A percentile compares a stretch with the other conserved stretches of the same genome.
phyloP scores from a whole-genome alignment of 2,888 invertebrate species.

The Troides helena region DNA sequence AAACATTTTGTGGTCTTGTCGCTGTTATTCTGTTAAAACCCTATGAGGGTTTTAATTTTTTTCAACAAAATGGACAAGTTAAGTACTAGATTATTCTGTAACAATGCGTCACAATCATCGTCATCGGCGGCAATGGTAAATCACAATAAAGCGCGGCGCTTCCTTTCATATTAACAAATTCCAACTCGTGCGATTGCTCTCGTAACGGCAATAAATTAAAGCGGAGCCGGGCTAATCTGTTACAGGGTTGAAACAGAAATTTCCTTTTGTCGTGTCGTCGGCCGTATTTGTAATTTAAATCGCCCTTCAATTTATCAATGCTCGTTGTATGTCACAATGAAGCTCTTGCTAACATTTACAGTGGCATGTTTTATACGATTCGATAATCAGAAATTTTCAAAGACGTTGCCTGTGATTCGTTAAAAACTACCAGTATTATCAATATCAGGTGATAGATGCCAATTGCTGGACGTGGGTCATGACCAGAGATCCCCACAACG shows the following conservation, averaged over 20 bases:
- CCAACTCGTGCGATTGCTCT: constrained; percentile 19
- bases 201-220: constrained; percentile 22
- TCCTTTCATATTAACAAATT: constrained; percentile 13
- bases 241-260: constrained; percentile 21
- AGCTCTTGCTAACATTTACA: not conserved
- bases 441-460: not conserved
- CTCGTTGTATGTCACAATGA: constrained; percentile 1
- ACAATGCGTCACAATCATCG: not conserved
- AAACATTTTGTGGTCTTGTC: too few relatives aligned
- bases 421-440: not conserved
- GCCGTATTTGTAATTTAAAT: constrained; percentile 23
- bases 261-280: constrained; percentile 8
- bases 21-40: too few relatives aligned
- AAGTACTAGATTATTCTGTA: not conserved
- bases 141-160: constrained; percentile 1
- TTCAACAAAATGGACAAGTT: too few relatives aligned
- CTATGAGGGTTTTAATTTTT: too few relatives aligned
- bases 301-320: constrained; percentile 2
- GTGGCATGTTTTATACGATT: not conserved
- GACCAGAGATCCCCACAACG: too few relatives aligned
- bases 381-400: not conserved
- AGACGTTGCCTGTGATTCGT: not conserved
- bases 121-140: not conserved
- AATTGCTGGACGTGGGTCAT: too few relatives aligned
- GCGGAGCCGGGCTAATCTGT: constrained; percentile 17